Conservation (phyloP, 92 coral and sea anemone species). For the Hydrozoanthus gracilis region DNA sequence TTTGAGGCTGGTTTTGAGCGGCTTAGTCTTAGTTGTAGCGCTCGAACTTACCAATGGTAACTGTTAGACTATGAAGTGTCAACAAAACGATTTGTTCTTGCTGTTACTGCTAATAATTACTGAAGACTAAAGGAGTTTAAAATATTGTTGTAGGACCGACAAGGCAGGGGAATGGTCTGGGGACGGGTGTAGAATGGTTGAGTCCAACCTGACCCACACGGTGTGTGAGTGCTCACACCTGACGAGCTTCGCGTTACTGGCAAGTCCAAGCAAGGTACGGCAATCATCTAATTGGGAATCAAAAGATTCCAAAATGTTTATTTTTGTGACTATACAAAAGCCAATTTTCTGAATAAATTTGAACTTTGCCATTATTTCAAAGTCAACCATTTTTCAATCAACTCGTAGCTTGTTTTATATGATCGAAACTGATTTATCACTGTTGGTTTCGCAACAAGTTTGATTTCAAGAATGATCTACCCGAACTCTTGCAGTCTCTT, state of each 20-base stretch:
- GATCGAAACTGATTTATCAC: too few species aligned
- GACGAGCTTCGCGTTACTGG: slow-evolving; percentile 88
- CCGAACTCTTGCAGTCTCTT: background rate
- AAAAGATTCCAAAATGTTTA: background rate
- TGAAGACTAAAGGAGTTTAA: background rate
- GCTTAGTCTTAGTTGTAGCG: too few species aligned
- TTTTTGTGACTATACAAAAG: background rate
- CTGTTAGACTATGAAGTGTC: too few species aligned
- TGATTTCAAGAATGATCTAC: background rate
- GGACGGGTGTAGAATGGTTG: slow-evolving; percentile 74
- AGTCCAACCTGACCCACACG: slow-evolving; percentile 84
- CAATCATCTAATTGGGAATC: background rate
- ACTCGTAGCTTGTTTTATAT: too few species aligned
- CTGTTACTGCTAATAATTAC: background rate
- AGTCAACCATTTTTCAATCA: too few species aligned
- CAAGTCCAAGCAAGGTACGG: slow-evolving; percentile 79
- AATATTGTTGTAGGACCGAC: background rate
- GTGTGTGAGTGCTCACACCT: slow-evolving; percentile 91
- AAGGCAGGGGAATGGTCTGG: slow-evolving; percentile 75
- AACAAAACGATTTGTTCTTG: too few species aligned
- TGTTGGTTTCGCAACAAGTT: too few species aligned
- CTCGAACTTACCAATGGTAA: too few species aligned
- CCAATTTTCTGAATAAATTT: too few species aligned
- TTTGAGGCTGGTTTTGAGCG: too few species aligned
- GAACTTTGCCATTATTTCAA: too few species aligned